phyloP scores from a whole-genome alignment of 2,888 invertebrate genomes.

The Unio pictorum region DNA sequence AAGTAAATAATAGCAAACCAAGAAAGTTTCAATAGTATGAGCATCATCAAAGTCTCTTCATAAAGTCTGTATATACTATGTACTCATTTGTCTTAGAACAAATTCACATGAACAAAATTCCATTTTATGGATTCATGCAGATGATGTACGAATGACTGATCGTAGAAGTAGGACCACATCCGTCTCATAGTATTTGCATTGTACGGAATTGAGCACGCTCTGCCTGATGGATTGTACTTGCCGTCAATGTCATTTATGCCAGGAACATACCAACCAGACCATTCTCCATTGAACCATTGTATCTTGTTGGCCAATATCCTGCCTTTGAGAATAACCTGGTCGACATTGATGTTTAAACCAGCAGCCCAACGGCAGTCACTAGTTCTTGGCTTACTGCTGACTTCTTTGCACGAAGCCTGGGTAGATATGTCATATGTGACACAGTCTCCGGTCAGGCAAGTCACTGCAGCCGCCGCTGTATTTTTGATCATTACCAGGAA shows the following conservation, averaged over 20 bases:
- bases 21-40: no score
- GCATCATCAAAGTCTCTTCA: no score
- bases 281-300: slow-evolving; percentile 13
- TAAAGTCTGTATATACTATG: no score
- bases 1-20: no score
- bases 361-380: slow-evolving; percentile 19
- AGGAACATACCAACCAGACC: slow-evolving; percentile 23
- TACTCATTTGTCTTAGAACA: no score
- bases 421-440: no score
- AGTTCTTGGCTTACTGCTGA: no score
- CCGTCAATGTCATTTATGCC: slow-evolving; percentile 21
- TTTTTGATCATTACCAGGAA: no score
- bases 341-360: slow-evolving; percentile 7
- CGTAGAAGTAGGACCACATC: slow-evolving; percentile 19
- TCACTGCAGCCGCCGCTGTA: no score
- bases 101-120: no score
- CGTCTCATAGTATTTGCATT: slow-evolving; percentile 11
- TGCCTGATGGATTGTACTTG: slow-evolving; percentile 8
- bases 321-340: slow-evolving; percentile 2
- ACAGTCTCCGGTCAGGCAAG: no score
- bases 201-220: not conserved
- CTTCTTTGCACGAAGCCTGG: no score
- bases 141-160: slow-evolving; percentile 25
- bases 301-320: slow-evolving; percentile 23
- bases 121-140: slow-evolving; percentile 2